Conservation (phyloP, 2,797 vertebrate genomes). For the Poeciliopsis presidionis region DNA sequence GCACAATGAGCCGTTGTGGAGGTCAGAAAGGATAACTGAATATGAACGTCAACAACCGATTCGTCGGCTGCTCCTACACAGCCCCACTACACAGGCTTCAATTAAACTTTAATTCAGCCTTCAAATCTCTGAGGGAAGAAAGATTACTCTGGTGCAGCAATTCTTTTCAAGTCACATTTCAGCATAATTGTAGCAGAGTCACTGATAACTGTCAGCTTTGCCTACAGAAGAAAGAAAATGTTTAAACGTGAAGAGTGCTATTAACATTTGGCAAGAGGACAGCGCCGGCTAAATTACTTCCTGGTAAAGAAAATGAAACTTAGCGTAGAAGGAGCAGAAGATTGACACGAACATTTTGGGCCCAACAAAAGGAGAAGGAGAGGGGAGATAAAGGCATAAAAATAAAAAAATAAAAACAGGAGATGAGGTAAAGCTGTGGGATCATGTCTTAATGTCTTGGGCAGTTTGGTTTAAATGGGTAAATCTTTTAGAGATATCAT, state of each 20-base stretch:
- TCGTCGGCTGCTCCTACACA: conserved; percentile 9
- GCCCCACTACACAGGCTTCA: conserved; percentile 24
- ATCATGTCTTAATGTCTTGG: background rate
- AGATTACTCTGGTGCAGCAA: conserved; percentile 29
- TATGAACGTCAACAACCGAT: conserved; percentile 28
- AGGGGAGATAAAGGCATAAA: background rate
- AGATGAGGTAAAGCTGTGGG: background rate
- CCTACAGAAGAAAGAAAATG: conserved; percentile 34
- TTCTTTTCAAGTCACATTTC: conserved; percentile 36
- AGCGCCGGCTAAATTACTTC: conserved; percentile 43
- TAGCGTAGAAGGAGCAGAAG: conserved; percentile 26
- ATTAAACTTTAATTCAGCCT: conserved; percentile 43
- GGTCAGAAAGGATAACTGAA: conserved; percentile 4
- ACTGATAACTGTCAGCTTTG: conserved; percentile 44
- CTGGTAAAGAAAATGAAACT: conserved; percentile 35
- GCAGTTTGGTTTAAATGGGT: background rate
- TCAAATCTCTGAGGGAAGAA: conserved; percentile 23
- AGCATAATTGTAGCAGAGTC: conserved; percentile 36
- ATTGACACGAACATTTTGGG: conserved; percentile 29
- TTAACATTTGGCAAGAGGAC: conserved; percentile 51
- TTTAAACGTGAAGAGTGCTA: conserved; percentile 49
- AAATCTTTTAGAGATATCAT: background rate
- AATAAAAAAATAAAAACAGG: background rate
- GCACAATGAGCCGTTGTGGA: conserved; percentile 1
- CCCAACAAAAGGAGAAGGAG: conserved; percentile 1